A percentile compares a stretch with the other conserved stretches of the same genome.
Evolutionary conservation across 2,888 invertebrate species (phyloP).

Genomic region (Epinotia nisella): DNA sequence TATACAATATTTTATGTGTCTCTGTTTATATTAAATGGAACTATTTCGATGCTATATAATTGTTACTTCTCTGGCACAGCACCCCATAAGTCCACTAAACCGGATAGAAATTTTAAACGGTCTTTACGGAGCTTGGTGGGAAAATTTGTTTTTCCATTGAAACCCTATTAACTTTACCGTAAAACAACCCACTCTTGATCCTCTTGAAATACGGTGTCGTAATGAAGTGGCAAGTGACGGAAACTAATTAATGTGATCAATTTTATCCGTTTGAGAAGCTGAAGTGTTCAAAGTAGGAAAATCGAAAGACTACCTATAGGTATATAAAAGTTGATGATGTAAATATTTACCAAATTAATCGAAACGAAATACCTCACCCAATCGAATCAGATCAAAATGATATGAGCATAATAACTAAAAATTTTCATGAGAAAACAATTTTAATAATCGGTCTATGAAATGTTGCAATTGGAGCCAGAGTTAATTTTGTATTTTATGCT

Average conservation of each 20-base stretch:
- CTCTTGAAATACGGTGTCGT: neutral
- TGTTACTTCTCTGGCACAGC: no score
- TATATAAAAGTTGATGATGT: neutral
- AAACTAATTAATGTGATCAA: neutral
- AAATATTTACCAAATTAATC: no score
- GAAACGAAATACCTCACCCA: no score
- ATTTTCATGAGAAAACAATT: no score
- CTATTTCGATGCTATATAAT: no score
- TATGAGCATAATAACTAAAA: no score
- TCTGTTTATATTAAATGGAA: no score
- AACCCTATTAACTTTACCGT: slow-evolving; percentile 11
- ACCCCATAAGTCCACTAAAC: no score
- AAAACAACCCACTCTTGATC: neutral
- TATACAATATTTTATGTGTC: no score
- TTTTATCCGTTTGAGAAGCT: neutral
- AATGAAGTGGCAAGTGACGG: slow-evolving; percentile 1
- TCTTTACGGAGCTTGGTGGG: neutral
- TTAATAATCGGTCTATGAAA: no score
- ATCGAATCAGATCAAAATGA: neutral
- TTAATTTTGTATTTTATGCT: no score
- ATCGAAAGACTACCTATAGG: neutral
- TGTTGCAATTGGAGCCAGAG: no score
- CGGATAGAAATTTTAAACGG: neutral
- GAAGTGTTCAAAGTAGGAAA: neutral
- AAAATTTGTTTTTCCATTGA: slow-evolving; percentile 8